Percentiles rank a stretch among this genome's conserved stretches.
phyloP scores from a whole-genome alignment of 2,797 vertebrate species.

The Nyctalus aviator region DNA sequence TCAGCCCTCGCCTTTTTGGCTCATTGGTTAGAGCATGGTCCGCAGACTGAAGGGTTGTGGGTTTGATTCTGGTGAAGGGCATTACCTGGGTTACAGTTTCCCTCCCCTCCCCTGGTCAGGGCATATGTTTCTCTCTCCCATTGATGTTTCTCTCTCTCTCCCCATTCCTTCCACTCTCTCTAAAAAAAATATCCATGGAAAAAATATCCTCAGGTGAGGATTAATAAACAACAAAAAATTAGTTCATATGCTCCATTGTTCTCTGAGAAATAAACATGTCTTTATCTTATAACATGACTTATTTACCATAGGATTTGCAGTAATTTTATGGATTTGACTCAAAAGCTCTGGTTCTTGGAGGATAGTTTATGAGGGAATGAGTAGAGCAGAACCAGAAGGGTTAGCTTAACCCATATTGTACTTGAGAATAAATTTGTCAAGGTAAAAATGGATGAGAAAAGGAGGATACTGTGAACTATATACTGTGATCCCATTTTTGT shows the following conservation, averaged over 20 bases:
- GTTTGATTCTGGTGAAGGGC: too few relatives aligned
- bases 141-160: too few relatives aligned
- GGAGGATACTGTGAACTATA: neutral
- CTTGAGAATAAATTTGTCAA: constrained; percentile 14
- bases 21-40: too few relatives aligned
- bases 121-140: too few relatives aligned
- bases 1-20: neutral
- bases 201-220: neutral
- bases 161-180: too few relatives aligned
- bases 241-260: neutral
- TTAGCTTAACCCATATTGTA: neutral
- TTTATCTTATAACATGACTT: constrained; percentile 18
- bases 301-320: constrained; percentile 4
- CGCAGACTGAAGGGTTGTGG: too few relatives aligned
- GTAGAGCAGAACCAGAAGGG: neutral
- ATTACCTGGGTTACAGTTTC: too few relatives aligned
- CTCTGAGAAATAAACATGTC: constrained; percentile 3
- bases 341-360: constrained; percentile 40
- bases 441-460: constrained; percentile 1
- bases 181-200: too few relatives aligned
- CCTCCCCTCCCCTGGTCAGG: too few relatives aligned
- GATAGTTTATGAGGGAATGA: constrained; percentile 12
- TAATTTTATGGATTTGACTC: constrained; percentile 48
- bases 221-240: neutral
- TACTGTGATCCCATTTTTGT: constrained; percentile 23